Evolutionary conservation across 2,888 invertebrate species (phyloP).

Genomic region (Acrobeloides nanus): DNA sequence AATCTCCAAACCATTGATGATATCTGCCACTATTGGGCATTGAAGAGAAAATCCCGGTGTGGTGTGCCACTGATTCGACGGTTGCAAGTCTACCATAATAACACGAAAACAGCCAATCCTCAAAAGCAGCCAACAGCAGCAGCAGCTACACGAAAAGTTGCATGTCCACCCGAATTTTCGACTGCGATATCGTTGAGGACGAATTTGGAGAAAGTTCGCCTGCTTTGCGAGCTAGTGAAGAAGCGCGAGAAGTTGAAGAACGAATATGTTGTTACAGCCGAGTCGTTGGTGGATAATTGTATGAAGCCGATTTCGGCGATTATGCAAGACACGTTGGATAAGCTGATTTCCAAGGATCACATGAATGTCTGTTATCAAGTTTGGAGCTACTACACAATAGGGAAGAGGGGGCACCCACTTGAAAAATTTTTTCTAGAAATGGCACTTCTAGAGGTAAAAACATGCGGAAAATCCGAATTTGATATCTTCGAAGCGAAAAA

Average conservation of each 20-base stretch:
- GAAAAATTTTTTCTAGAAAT: too few species aligned
- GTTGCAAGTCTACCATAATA: constrained; percentile 61
- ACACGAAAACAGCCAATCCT: neutral
- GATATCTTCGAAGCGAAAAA: too few species aligned
- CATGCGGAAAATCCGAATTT: too few species aligned
- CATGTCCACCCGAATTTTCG: too few species aligned
- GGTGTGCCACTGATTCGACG: constrained; percentile 86
- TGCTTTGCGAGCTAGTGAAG: constrained; percentile 85
- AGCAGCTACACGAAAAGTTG: constrained; percentile 7
- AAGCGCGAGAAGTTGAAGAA: constrained; percentile 85
- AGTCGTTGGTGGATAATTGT: constrained; percentile 7
- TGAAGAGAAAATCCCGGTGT: constrained; percentile 85
- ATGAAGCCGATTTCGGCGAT: constrained; percentile 11
- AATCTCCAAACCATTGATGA: constrained; percentile 63
- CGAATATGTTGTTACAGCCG: too few species aligned
- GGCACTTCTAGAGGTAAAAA: too few species aligned
- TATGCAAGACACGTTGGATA: constrained; percentile 18
- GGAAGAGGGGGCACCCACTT: too few species aligned
- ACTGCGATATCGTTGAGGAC: too few species aligned
- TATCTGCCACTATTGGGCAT: constrained; percentile 89
- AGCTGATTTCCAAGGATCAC: constrained; percentile 22
- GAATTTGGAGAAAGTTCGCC: constrained; percentile 80
- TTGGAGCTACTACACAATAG: too few species aligned
- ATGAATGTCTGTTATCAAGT: constrained; percentile 15
- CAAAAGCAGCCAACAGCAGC: neutral